These are phyloP conservation scores for Catonia carolina DNA, from an alignment of 2,888 invertebrate species.

Conservation along the genomic window DNA sequence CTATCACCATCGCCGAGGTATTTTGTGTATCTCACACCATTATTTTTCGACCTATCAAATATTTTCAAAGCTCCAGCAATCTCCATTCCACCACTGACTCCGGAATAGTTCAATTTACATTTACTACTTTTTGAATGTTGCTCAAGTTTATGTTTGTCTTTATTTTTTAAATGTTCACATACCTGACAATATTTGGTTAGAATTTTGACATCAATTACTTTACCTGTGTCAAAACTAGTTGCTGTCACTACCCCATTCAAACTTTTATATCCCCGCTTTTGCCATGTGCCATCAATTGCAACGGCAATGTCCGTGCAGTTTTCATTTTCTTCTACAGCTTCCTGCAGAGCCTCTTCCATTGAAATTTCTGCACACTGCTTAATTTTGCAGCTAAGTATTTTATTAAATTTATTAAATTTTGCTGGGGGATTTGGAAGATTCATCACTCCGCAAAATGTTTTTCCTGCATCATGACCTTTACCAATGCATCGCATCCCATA, in stretches of 20 bases:
- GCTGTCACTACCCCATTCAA: conserved; percentile 23
- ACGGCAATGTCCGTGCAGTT: conserved; percentile 16
- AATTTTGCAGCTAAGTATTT: conserved; percentile 1
- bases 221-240: conserved; percentile 20
- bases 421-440: conserved; percentile 3
- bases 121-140: neutral
- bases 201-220: conserved; percentile 21
- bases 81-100: conserved; percentile 21
- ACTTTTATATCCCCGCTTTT: conserved; percentile 21
- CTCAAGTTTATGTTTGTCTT: neutral
- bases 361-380: neutral
- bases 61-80: conserved; percentile 4
- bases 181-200: conserved; percentile 21
- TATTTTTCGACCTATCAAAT: conserved; percentile 11
- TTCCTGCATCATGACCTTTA: neutral
- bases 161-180: too few relatives aligned
- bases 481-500: conserved; percentile 17
- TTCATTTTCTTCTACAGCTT: conserved; percentile 18
- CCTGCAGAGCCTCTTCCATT: conserved; percentile 16
- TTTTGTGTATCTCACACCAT: conserved; percentile 11
- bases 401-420: conserved; percentile 4
- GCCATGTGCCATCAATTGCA: conserved; percentile 24
- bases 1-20: conserved; percentile 21
- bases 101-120: conserved; percentile 14
- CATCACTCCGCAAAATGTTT: conserved; percentile 12